Conservation (phyloP, 2,113 vertebrate species). For the Chamaea fasciata region DNA sequence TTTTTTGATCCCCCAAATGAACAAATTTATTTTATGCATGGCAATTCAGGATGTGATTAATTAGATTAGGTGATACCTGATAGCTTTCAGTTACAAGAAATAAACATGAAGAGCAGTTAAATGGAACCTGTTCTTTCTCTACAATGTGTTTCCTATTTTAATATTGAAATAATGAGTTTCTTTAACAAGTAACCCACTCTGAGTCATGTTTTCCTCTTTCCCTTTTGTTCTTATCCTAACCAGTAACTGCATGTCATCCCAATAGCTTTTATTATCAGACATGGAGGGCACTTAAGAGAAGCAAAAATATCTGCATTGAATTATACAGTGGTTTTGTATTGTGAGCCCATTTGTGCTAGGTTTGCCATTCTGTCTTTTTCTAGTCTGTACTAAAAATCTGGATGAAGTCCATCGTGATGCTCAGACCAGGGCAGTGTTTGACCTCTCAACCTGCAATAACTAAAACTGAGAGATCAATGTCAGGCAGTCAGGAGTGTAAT, state of each 20-base stretch:
- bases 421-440: background rate
- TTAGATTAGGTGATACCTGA: background rate
- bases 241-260: background rate
- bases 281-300: background rate
- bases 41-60: background rate
- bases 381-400: background rate
- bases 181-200: conserved; percentile 5
- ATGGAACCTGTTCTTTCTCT: background rate
- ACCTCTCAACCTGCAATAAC: background rate
- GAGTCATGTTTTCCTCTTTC: background rate
- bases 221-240: background rate
- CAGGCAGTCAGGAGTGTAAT: background rate
- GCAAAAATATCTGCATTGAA: background rate
- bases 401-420: background rate
- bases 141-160: background rate
- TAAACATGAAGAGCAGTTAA: background rate
- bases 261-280: background rate
- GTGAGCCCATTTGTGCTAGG: background rate
- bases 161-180: background rate
- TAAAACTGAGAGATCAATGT: background rate
- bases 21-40: background rate
- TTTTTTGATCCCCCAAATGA: background rate
- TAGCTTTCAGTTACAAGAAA: background rate
- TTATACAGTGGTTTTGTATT: background rate
- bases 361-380: background rate